Base-by-base conservation (phyloP, 2,797 vertebrate genomes). In the Sebastes variabilis region DNA sequence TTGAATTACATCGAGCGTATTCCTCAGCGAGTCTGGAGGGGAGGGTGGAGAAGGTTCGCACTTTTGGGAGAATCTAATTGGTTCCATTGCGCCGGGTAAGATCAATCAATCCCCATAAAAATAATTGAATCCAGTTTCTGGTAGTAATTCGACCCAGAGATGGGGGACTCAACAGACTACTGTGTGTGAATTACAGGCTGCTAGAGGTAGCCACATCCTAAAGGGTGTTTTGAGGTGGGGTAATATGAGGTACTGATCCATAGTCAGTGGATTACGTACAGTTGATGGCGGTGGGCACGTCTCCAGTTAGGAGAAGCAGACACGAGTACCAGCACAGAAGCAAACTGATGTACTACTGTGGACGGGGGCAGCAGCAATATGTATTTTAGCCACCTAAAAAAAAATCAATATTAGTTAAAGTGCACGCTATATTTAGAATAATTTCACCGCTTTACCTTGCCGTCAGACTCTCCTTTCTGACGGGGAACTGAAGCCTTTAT, bases 11-110 rank as follows among this genome's bases (percentile, higher is more conserved):
- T 70, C 6, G 59, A 80, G 65, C 6, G 22, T 46, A 27, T 62
- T 78, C 75, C 76, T 77, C 49, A 30, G 81, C 32, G n/a, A 54
- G 79, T 87, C 83, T 81, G 72, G 56, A 72, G 77, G 77, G 83
- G n/a, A 49, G 59, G 81, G 2, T 22, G 61, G 56, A 65, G 32
- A 73, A 71, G 69, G 71, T 75, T 81, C 62, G 62, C 62, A 85
- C 88, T 82, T 93, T 89, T 76, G 78, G 88, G 89, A 89, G 59
- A 77, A 85, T 84, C 77, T 90, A 92, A 94, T 88, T 90, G 89
- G 89, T 86, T 93, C 86, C 89, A 88, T 65, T 72, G 87, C 24
- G 38, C 65, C 32, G 14, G 34, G 56, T 34, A 20, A 80, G 79
- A 91, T 88, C 89, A 88, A 86, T 91, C 88, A 86, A 90, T 89